Conservation (phyloP, 2,113 vertebrate genomes). For the Vombatus ursinus region DNA sequence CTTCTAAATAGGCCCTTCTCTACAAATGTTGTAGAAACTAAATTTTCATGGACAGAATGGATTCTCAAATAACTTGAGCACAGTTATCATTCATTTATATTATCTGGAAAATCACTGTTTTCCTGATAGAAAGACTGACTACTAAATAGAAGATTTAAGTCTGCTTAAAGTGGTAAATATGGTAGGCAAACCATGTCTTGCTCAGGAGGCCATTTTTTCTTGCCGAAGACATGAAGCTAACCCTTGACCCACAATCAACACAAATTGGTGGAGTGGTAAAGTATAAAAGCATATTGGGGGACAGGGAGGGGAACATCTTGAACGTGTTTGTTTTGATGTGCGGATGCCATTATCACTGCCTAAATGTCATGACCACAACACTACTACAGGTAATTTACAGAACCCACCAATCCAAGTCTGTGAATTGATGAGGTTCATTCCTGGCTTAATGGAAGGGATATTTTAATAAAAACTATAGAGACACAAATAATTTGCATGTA, state of each 20-base stretch:
- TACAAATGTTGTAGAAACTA: slow-evolving; percentile 3
- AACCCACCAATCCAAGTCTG: background rate
- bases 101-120: slow-evolving; percentile 10
- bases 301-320: background rate
- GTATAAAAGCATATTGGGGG: background rate
- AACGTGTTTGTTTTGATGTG: background rate
- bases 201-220: background rate
- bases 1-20: slow-evolving; percentile 1
- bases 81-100: background rate
- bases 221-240: background rate
- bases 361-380: background rate
- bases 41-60: slow-evolving; percentile 17
- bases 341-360: background rate
- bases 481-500: slow-evolving; percentile 11
- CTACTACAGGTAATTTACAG: background rate
- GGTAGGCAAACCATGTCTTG: background rate
- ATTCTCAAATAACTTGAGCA: slow-evolving; percentile 37
- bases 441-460: slow-evolving; percentile 20
- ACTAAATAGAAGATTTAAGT: background rate
- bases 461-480: slow-evolving; percentile 21
- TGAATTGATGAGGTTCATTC: background rate
- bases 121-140: background rate
- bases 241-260: background rate
- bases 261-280: background rate
- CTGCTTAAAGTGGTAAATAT: background rate